Evolutionary conservation across 2,113 vertebrate genomes (phyloP), one percentile per base, ranked within the genome.

Genomic region (Rhea pennata): DNA sequence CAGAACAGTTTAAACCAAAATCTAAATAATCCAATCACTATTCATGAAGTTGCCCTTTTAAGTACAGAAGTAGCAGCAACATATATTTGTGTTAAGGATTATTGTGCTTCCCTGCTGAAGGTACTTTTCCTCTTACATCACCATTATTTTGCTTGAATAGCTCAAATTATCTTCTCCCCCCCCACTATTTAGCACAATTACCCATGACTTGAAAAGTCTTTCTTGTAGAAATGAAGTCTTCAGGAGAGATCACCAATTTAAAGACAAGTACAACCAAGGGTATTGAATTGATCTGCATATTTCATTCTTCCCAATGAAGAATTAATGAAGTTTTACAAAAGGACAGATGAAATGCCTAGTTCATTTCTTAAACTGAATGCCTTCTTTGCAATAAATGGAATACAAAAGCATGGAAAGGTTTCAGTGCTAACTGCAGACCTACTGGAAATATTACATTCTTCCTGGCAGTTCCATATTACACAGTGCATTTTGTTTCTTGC

Each of bases 321-420:
- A 74, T 46, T 36, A 67, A 23, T 23, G 8, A 61, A 19, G 12
- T 36, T 86, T 66, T 29, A 15, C 31, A 79, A 39, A 83, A 48
- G 3, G 4, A 61, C 6, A 74, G 8, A 29, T 36, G 33, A 39
- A n/a, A 36, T 39, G 61, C 33, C 66, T 46, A 46, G 42, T 27
- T 42, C 44, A 9, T 40, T 90, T 56, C 16, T n/a, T 24, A 22
- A 61, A 53, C 0, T 1, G 44, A 54, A 61, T 5, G 2, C 12
- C 26, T 14, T 65, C 23, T 9, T 58, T 15, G 10, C 15, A 65
- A 44, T 42, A 22, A 26, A 4, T 27, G 23, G 48, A 27, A 24
- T 12, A 66, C 3, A 4, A n/a, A 12, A 73, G 42, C 6, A n/a
- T 1, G 0, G n/a, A 61, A 8, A 88, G 15, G 46, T 71, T 10